Conservation (phyloP, 2,888 invertebrate species). For the Taphrorychus bicolor region DNA sequence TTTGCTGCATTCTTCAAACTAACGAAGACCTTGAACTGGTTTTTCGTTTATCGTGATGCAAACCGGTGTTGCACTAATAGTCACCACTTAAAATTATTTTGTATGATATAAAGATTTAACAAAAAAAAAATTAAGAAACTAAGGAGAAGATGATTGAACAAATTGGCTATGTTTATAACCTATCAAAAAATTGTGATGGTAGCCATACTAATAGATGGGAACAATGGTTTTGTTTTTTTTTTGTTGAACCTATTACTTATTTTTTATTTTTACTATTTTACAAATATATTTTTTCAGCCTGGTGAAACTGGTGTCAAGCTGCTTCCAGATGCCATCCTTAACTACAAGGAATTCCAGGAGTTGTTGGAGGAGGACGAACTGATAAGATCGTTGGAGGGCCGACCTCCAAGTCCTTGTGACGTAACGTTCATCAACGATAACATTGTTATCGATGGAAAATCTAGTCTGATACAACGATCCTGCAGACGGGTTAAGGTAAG, state of each 20-base stretch:
- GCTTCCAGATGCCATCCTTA: constrained; percentile 66
- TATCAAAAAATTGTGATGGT: too few relatives aligned
- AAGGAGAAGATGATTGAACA: too few relatives aligned
- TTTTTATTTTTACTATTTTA: not conserved
- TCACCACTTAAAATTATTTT: too few relatives aligned
- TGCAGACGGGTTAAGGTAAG: constrained; percentile 49
- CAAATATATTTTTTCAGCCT: constrained; percentile 59
- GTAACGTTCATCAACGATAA: constrained; percentile 88
- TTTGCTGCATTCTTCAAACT: constrained; percentile 9
- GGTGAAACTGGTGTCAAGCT: constrained; percentile 70
- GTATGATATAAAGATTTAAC: not conserved
- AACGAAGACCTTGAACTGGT: constrained; percentile 15
- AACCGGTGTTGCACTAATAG: not conserved
- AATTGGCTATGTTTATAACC: too few relatives aligned
- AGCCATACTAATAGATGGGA: too few relatives aligned
- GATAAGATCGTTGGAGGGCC: constrained; percentile 63
- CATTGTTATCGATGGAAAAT: constrained; percentile 88
- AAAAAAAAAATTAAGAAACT: too few relatives aligned
- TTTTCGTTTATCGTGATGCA: not conserved
- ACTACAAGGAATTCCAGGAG: constrained; percentile 62
- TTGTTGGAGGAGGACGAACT: constrained; percentile 69
- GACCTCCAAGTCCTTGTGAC: constrained; percentile 80
- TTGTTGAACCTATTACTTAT: too few relatives aligned
- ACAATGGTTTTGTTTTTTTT: not conserved
- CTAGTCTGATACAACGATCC: constrained; percentile 70